phyloP scores from a whole-genome alignment of 2,113 vertebrate genomes.

The Anseranas semipalmata region DNA sequence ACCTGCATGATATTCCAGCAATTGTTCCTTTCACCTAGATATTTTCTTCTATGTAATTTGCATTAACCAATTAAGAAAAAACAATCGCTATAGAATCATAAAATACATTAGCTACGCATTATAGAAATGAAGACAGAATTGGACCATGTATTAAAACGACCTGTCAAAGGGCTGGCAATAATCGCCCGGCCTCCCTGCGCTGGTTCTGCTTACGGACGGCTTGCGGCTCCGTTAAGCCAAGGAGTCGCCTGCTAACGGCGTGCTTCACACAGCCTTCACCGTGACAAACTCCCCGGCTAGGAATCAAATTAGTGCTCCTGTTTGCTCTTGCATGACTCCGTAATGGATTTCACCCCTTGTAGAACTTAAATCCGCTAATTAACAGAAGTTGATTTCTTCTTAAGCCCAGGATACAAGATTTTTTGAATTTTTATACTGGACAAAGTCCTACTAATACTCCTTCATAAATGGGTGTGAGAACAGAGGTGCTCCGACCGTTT shows the following conservation, averaged over 20 bases:
- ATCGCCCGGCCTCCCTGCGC: accelerated
- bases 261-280: not conserved
- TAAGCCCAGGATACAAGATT: not conserved
- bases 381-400: constrained; percentile 9
- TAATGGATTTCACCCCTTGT: constrained; percentile 42
- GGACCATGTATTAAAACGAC: not conserved
- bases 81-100: not conserved
- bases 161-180: not conserved
- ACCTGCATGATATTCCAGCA: not conserved
- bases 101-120: not conserved
- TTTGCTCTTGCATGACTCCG: constrained; percentile 53
- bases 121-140: not conserved
- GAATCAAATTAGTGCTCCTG: constrained; percentile 64
- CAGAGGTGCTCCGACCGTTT: not conserved
- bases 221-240: not conserved
- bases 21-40: not conserved
- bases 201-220: not conserved
- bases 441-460: not conserved
- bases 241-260: not conserved
- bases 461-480: not conserved
- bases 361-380: constrained; percentile 48
- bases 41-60: not conserved
- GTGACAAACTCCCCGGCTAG: constrained; percentile 63
- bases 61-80: not conserved
- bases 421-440: not conserved